Evolutionary conservation across 2,888 invertebrate species (phyloP).

Genomic region (Coremacera marginata): DNA sequence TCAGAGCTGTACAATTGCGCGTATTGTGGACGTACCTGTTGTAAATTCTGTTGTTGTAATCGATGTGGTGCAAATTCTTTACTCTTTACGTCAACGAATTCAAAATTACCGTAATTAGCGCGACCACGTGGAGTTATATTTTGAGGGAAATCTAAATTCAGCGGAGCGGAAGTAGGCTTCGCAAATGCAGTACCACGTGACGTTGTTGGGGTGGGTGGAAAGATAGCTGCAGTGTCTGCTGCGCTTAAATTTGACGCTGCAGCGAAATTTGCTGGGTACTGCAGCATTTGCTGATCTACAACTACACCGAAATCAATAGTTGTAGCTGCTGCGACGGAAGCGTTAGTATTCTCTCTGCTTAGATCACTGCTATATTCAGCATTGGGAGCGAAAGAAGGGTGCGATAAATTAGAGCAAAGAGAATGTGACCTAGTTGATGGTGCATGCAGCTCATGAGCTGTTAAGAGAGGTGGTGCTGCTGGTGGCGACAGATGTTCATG

Average conservation of each 20-base stretch:
- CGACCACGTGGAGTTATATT: slow-evolving; percentile 10
- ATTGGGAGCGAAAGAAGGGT: not conserved
- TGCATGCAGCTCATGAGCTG: not conserved
- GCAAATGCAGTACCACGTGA: not conserved
- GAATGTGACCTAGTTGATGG: not conserved
- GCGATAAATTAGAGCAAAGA: not conserved
- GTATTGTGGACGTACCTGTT: not conserved
- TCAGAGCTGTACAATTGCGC: not conserved
- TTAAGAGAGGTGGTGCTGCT: not conserved
- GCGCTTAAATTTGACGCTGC: not conserved
- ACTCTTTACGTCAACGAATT: not conserved
- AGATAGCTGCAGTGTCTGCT: not conserved
- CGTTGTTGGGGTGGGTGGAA: not conserved
- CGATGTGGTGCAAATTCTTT: not conserved
- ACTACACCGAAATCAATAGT: not conserved
- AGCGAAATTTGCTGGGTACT: not conserved
- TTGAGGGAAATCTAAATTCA: not conserved
- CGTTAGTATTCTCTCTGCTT: not conserved
- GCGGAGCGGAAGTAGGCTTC: not conserved
- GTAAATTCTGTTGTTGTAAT: not conserved
- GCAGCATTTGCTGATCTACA: slow-evolving; percentile 5
- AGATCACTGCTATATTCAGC: not conserved
- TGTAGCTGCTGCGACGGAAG: not conserved
- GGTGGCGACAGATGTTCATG: not conserved
- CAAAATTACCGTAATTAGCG: not conserved